These are phyloP conservation scores for Periophthalmus modestus DNA, from an alignment of 2,113 vertebrate species.

Conservation along the genomic window DNA sequence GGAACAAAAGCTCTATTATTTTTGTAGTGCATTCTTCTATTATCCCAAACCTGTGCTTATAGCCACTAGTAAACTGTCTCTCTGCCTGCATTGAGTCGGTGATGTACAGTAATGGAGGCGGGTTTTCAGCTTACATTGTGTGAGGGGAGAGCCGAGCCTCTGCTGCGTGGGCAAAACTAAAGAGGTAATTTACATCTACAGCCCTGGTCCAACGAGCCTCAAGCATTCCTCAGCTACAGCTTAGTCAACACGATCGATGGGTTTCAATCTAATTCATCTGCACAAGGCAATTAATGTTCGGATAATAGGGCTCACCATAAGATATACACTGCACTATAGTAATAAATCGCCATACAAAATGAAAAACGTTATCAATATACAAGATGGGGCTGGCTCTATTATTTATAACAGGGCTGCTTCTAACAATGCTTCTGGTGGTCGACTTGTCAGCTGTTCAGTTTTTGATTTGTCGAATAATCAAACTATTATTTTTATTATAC, in stretches of 20 bases:
- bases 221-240: constrained; percentile 43
- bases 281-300: constrained; percentile 33
- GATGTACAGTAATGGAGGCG: constrained; percentile 17
- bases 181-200: constrained; percentile 59
- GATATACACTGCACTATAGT: not conserved
- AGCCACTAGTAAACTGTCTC: constrained; percentile 10
- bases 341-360: not conserved
- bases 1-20: no score
- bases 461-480: no score
- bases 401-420: no score
- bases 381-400: not conserved
- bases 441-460: no score
- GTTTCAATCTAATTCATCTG: constrained; percentile 45
- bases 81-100: not conserved
- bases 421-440: no score
- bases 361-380: not conserved
- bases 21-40: not conserved
- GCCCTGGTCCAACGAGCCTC: constrained; percentile 6
- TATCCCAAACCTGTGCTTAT: not conserved
- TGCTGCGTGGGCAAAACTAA: constrained; percentile 59
- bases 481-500: no score
- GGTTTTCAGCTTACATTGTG: constrained; percentile 44
- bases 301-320: not conserved
- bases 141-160: constrained; percentile 22
- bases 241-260: constrained; percentile 50